phyloP scores from a whole-genome alignment of 2,888 invertebrate genomes.

The Gymnosoma rotundatum region DNA sequence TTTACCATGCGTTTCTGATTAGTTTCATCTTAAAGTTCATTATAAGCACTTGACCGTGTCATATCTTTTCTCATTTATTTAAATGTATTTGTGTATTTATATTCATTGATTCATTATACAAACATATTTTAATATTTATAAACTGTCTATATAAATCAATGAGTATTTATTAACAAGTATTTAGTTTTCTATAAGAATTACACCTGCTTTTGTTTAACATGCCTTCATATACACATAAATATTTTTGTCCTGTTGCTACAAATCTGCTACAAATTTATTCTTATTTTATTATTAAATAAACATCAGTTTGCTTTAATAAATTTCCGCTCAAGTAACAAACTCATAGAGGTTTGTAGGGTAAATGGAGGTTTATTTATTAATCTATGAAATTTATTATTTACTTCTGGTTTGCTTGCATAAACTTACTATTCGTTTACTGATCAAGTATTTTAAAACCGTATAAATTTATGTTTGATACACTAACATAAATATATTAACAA shows the following conservation, averaged over 20 bases:
- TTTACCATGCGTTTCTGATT: not conserved
- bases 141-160: not conserved
- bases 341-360: not conserved
- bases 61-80: not conserved
- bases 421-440: slow-evolving; percentile 18
- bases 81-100: not conserved
- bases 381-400: slow-evolving; percentile 48
- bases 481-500: not conserved
- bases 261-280: slow-evolving; percentile 12
- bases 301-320: too few relatives aligned
- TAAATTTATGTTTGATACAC: slow-evolving; percentile 14
- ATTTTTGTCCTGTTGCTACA: slow-evolving; percentile 4
- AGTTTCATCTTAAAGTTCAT: not conserved
- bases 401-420: slow-evolving; percentile 49
- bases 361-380: not conserved
- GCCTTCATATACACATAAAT: slow-evolving; percentile 14
- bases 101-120: not conserved
- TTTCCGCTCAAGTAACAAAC: not conserved
- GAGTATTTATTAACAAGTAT: not conserved
- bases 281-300: too few relatives aligned
- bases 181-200: not conserved
- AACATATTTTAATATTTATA: not conserved
- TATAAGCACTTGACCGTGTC: not conserved
- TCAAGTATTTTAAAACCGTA: not conserved
- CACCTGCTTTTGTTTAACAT: slow-evolving; percentile 2